Conservation (phyloP, 2,797 vertebrate species). For the Carduelis carduelis region DNA sequence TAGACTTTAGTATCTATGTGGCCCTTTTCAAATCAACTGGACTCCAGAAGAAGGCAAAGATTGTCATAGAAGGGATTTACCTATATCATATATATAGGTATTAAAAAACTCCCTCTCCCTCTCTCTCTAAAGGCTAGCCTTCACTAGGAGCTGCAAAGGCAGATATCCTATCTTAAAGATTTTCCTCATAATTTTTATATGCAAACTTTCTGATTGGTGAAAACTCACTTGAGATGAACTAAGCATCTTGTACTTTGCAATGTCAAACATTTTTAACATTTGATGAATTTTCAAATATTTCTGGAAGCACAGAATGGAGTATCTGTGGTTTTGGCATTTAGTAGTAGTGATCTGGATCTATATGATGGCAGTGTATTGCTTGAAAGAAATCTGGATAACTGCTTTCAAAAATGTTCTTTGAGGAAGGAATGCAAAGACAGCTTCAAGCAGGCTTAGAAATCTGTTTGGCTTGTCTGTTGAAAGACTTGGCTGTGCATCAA, state of each 20-base stretch:
- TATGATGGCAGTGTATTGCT: not conserved
- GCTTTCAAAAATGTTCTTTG: not conserved
- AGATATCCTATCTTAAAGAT: not conserved
- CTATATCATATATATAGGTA: not conserved
- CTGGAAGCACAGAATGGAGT: not conserved
- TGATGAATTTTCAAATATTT: not conserved
- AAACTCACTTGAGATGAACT: not conserved
- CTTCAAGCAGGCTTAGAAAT: constrained; percentile 8
- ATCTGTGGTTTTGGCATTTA: not conserved
- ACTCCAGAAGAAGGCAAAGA: not conserved
- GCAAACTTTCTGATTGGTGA: not conserved
- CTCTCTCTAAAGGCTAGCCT: not conserved
- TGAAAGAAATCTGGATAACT: not conserved
- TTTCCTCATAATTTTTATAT: not conserved
- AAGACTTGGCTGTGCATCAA: constrained; percentile 2
- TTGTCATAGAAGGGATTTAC: not conserved
- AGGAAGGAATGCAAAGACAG: not conserved
- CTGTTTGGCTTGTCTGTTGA: not conserved
- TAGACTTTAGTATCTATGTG: not conserved
- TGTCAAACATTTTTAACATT: not conserved
- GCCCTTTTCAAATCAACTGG: not conserved
- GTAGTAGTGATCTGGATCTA: not conserved
- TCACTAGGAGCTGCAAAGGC: not conserved
- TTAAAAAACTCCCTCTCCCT: not conserved
- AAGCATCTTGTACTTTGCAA: not conserved